Evolutionary conservation across 2,888 invertebrate genomes (phyloP), one percentile per base, ranked within the genome.

Genomic region (Xestia rhomboidea): DNA sequence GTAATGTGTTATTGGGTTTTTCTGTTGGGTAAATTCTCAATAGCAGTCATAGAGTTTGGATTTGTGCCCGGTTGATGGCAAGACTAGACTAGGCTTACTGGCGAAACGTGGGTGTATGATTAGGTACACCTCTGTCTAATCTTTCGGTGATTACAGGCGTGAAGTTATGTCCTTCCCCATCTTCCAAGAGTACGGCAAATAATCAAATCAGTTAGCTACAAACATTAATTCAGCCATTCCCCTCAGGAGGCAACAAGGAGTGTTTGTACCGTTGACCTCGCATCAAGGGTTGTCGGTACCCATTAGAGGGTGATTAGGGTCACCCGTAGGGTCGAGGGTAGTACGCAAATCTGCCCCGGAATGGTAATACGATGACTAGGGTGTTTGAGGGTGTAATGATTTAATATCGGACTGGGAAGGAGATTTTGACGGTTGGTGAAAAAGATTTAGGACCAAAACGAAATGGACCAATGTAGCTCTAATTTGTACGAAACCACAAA

Each of bases 281-380:
- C 41, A 44, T 73, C 74, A 60, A 74, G 77, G 86, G 87, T 67
- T 72, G 69, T 24, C 38, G 21, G 57, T 41, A 57, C n/a, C 75
- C 84, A 88, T 87, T 88, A 81, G 44, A 57, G 21, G 63, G 84
- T 85, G 81, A 87, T 87, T 87, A 86, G 73, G 87, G 87, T 83
- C 81, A 73, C 44, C 51, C 30, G 27, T 21, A 41, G 64, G 60
- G 34, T 73, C 11, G 46, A 75, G 68, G 70, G 78, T 51, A 49
- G 21, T 73, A 78, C 73, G 77, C 77, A 78, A 79, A 77, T 77
- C 57, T 84, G 46, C 51, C 41, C 27, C 51, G 41, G 21, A 69
- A 30, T 46, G n/a, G 70, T 77, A 67, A 76, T 72, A 69, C 63
- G 71, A 80, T 80, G 80, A 82, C 77, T 60, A 38, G 30, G 18